Conservation (phyloP, 2,888 invertebrate genomes). For the Branchipolynoe longqiensis region DNA sequence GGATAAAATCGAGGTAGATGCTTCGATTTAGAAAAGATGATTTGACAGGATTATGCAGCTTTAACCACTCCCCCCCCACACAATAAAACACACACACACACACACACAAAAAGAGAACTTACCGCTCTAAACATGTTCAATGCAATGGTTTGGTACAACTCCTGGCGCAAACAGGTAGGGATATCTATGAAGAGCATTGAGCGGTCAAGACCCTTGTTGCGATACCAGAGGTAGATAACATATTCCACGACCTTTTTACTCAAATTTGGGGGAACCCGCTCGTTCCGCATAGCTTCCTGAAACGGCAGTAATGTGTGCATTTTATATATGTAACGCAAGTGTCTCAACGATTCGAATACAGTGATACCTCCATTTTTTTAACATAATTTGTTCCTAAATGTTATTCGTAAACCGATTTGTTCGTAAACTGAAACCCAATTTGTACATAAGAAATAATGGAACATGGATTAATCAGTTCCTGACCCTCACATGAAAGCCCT, state of each 20-base stretch:
- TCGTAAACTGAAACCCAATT: no score
- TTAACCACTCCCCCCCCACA: neutral
- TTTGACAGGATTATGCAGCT: neutral
- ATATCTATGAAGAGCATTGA: constrained; percentile 63
- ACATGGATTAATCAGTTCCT: no score
- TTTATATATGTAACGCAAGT: no score
- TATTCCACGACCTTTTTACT: constrained; percentile 63
- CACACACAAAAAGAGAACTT: constrained; percentile 22
- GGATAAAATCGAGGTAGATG: neutral
- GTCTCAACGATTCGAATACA: no score
- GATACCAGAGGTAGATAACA: constrained; percentile 65
- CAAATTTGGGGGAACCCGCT: constrained; percentile 60
- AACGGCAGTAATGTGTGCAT: no score
- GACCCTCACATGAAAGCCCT: no score
- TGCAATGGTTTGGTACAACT: constrained; percentile 58
- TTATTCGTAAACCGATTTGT: no score
- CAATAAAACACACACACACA: neutral
- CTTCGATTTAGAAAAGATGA: neutral
- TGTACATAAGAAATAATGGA: no score
- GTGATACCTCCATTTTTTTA: no score
- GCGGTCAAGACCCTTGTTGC: constrained; percentile 66
- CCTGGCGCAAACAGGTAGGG: constrained; percentile 64
- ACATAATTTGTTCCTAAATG: no score
- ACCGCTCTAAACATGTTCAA: constrained; percentile 61
- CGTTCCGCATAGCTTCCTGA: constrained; percentile 63